Evolutionary conservation across 2,888 invertebrate genomes (phyloP).

Genomic region (Drosophila ochracea): DNA sequence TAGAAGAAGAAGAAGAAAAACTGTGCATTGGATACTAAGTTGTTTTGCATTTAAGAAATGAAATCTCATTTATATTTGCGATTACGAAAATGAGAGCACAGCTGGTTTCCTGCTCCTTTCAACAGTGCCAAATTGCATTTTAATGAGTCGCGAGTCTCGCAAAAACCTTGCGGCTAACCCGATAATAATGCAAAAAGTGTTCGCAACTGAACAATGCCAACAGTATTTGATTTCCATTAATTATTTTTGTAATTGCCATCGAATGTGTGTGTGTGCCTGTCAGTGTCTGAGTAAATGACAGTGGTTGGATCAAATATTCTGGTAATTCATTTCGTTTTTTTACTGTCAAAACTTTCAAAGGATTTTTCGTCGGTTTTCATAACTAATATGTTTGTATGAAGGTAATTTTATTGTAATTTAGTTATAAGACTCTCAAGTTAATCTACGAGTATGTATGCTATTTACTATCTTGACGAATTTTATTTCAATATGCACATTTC

Average conservation of each 20-base stretch:
- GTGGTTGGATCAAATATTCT: background rate
- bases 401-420: background rate
- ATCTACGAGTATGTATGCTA: background rate
- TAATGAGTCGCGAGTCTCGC: constrained; percentile 44
- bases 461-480: background rate
- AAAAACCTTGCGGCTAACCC: constrained; percentile 48
- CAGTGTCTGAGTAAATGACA: background rate
- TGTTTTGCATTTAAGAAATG: background rate
- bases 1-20: background rate
- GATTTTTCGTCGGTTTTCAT: background rate
- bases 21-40: background rate
- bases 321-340: background rate
- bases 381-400: background rate
- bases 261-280: background rate
- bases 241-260: constrained; percentile 29
- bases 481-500: background rate
- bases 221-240: constrained; percentile 45
- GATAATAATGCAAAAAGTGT: constrained; percentile 49
- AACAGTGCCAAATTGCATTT: constrained; percentile 25
- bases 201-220: constrained; percentile 26
- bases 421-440: background rate
- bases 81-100: constrained; percentile 7
- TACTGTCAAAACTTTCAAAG: background rate
- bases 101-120: background rate
- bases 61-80: background rate